These are phyloP conservation scores for Cancer borealis DNA, from an alignment of 2,888 invertebrate species.

Conservation along the genomic window DNA sequence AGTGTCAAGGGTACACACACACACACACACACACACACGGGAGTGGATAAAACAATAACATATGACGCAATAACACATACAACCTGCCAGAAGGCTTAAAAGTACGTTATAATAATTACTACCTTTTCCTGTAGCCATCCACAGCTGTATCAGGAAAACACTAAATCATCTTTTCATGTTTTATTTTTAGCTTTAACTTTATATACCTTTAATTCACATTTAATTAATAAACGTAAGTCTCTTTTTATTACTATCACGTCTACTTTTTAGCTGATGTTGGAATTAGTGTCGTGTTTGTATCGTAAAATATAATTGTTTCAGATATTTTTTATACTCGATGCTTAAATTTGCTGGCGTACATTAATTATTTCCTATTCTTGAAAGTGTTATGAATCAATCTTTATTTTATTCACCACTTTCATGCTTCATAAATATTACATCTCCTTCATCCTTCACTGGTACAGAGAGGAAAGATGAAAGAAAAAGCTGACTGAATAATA, in stretches of 20 bases:
- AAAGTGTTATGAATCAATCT: background rate
- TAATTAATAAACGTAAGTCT: background rate
- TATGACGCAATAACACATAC: background rate
- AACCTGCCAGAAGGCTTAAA: background rate
- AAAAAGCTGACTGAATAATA: no score
- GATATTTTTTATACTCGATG: background rate
- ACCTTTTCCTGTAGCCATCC: background rate
- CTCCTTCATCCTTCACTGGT: background rate
- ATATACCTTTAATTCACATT: background rate
- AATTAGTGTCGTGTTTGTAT: background rate
- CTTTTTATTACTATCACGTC: background rate
- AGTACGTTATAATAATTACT: background rate
- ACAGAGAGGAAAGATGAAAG: no score
- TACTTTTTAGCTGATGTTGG: background rate
- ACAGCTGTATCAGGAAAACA: background rate
- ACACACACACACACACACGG: background rate
- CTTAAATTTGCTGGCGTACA: background rate
- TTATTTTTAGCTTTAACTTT: background rate
- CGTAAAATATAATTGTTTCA: background rate
- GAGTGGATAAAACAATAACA: background rate
- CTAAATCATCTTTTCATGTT: background rate
- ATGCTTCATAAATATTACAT: background rate
- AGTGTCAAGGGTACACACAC: background rate
- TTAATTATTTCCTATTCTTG: background rate
- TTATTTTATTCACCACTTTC: background rate